Evolutionary conservation across 2,797 vertebrate genomes (phyloP).

Genomic region (Rhinatrema bivittatum): DNA sequence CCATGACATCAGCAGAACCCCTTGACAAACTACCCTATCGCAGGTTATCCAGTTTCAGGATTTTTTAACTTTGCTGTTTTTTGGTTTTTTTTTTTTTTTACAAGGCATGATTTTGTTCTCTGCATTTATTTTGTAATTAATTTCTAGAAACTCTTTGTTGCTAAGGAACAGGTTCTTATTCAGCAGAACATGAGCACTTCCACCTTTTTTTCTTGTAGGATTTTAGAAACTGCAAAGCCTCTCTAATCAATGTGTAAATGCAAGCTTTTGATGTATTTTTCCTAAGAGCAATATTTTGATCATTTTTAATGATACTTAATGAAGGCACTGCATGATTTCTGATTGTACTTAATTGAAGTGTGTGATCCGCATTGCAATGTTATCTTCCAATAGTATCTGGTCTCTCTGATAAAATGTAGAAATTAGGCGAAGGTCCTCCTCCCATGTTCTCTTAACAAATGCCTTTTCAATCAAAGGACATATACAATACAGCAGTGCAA

Average conservation of each 20-base stretch:
- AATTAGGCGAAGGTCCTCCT: constrained; percentile 35
- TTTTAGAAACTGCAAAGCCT: constrained; percentile 69
- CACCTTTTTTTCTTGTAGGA: constrained; percentile 60
- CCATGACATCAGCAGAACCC: too few species aligned
- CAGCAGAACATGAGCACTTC: constrained; percentile 60
- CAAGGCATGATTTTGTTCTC: constrained; percentile 36
- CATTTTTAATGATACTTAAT: constrained; percentile 76
- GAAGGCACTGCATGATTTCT: constrained; percentile 73
- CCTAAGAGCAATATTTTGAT: constrained; percentile 76
- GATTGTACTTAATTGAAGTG: constrained; percentile 73
- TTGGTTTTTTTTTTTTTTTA: constrained; percentile 15
- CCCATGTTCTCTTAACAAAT: neutral
- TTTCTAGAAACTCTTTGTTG: constrained; percentile 70
- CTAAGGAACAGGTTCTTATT: too few species aligned
- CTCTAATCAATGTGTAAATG: constrained; percentile 74
- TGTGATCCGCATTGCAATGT: constrained; percentile 71
- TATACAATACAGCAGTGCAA: too few species aligned
- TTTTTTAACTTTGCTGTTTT: too few species aligned
- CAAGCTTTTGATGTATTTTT: constrained; percentile 73
- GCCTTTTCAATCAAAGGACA: too few species aligned
- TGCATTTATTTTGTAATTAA: constrained; percentile 53
- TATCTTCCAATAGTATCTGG: constrained; percentile 58
- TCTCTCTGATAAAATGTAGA: constrained; percentile 54
- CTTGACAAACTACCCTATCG: too few species aligned
- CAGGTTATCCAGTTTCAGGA: too few species aligned